Evolutionary conservation across 2,888 invertebrate genomes (phyloP), one percentile per base, ranked within the genome.

Genomic region (Epistrophella euchroma): DNA sequence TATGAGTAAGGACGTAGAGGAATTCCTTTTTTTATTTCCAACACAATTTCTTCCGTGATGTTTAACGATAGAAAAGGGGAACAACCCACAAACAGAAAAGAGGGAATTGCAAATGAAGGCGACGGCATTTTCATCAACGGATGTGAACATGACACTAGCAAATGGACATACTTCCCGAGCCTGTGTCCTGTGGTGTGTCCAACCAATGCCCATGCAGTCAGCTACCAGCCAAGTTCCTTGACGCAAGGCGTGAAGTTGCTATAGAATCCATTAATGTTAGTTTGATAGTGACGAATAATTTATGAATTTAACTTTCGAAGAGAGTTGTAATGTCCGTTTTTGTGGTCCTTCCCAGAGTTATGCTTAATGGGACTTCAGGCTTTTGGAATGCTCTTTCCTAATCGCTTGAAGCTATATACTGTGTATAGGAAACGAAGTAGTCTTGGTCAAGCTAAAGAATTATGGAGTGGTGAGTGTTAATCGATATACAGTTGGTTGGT

Each of bases 281-380:
- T 82, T 82, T 86, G 78, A 82, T 82, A 81, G 73, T 77, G 82
- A 82, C 74, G 82, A 86, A 82, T 86, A 86, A 82, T 86, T 86
- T 86, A 86, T 82, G 86, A 82, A 82, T 77, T 71, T 56, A 86
- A 82, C 78, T 86, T 78, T 82, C 47, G 10, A 19, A 17, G 60
- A 47, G 56, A 50, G 72, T 64, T 80, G 85, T 72, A 70, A 73
- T 77, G 76, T 85, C 85, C 85, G 81, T 77, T 85, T 85, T 81
- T 85, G 85, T 32, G 81, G 85, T 68, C 40, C 40, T 70, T 66
- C 76, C 68, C 76, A 76, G 72, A 75, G 85, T 76, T 80, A 68
- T 77, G 68, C 76, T 68, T 76, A 80, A 81, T 77, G 73, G 85
- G 66, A 72, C 28, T 40, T 75, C 66, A 68, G 68, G 72, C n/a